Evolutionary conservation across 2,797 vertebrate species (phyloP).

Genomic region (Crypturellus tataupa): DNA sequence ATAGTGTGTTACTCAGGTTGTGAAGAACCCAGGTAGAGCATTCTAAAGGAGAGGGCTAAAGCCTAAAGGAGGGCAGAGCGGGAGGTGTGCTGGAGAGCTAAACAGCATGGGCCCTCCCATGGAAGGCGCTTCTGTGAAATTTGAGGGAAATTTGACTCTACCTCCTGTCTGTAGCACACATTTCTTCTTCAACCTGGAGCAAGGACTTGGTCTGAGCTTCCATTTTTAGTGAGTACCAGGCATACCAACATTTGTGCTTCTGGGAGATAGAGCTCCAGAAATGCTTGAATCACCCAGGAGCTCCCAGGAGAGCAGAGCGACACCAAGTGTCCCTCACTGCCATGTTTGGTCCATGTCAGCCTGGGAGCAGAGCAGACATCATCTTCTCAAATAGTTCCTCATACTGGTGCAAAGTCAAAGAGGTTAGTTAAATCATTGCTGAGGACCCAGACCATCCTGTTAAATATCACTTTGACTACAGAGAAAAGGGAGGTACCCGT

Average conservation of each 20-base stretch:
- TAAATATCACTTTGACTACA: not conserved
- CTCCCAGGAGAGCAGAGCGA: not conserved
- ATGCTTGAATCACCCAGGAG: fast-evolving
- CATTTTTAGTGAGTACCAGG: too few relatives aligned
- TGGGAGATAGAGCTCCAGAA: not conserved
- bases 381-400: not conserved
- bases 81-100: not conserved
- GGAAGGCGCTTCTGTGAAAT: not conserved
- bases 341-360: not conserved
- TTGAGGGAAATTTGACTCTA: not conserved
- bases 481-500: not conserved
- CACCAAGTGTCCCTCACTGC: not conserved
- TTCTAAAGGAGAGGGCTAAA: not conserved
- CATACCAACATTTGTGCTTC: fast-evolving
- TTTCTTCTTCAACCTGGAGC: not conserved
- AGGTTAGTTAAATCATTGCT: not conserved
- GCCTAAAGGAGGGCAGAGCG: not conserved
- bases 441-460: not conserved
- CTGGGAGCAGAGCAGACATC: not conserved
- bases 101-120: not conserved
- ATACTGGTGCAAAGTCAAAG: not conserved
- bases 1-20: not conserved
- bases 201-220: not conserved
- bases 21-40: not conserved
- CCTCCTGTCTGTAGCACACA: not conserved